Evolutionary conservation across 2,888 invertebrate species (phyloP).

Genomic region (Diarsia brunnea): DNA sequence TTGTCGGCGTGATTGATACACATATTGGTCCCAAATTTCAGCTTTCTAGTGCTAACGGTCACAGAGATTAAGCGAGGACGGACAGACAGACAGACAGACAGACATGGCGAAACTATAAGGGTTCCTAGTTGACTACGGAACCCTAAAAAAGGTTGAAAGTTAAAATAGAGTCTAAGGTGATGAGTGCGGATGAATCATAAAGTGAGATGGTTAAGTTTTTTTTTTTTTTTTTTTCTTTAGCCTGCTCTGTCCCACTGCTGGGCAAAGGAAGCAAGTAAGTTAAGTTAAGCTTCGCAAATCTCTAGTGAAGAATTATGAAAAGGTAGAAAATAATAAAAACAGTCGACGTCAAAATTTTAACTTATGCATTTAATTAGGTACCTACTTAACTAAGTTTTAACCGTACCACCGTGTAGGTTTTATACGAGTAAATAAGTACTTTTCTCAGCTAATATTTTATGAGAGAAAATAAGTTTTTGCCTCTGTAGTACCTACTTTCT

Average conservation of each 20-base stretch:
- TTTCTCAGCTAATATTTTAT: conserved; percentile 22
- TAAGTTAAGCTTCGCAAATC: background rate
- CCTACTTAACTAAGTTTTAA: conserved; percentile 1
- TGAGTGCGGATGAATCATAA: background rate
- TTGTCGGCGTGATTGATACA: no score
- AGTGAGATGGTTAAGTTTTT: background rate
- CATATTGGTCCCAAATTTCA: no score
- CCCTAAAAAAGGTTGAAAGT: background rate
- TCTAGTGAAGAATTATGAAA: background rate
- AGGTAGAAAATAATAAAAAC: conserved; percentile 1
- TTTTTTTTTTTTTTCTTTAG: no score
- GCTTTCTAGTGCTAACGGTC: no score
- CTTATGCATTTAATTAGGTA: background rate
- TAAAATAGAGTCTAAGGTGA: no score
- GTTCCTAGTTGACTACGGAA: no score
- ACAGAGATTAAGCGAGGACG: no score
- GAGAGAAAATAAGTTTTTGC: conserved; percentile 36
- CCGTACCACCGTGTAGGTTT: background rate
- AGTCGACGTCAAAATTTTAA: background rate
- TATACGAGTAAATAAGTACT: background rate
- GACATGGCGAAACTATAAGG: no score
- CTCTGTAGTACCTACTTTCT: background rate
- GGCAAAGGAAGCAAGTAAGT: no score
- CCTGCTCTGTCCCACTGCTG: no score
- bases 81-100: no score